A percentile compares a stretch with the other conserved stretches of the same genome.
Evolutionary conservation across 2,888 invertebrate species (phyloP).

Genomic region (Julus scandinavius): DNA sequence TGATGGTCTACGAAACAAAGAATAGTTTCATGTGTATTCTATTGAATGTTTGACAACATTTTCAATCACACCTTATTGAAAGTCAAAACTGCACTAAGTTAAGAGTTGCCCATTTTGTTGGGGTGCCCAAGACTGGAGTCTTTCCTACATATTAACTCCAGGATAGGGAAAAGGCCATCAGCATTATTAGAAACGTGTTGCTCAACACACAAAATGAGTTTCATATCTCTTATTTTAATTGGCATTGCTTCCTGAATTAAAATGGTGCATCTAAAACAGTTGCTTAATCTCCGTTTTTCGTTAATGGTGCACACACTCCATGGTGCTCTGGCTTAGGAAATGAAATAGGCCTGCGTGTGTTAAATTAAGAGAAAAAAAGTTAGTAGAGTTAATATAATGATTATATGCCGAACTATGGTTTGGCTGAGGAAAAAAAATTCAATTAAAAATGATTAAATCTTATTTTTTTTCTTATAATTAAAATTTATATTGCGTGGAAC

Average conservation of each 20-base stretch:
- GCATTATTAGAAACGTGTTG: constrained; percentile 18
- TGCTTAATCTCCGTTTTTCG: constrained; percentile 18
- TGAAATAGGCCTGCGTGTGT: constrained; percentile 7
- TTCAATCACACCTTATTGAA: too few relatives aligned
- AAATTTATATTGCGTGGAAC: constrained; percentile 18
- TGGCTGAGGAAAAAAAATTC: constrained; percentile 10
- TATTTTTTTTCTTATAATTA: neutral
- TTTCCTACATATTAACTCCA: neutral
- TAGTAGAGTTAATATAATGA: neutral
- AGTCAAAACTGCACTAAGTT: neutral
- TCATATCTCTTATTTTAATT: constrained; percentile 18
- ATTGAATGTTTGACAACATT: too few relatives aligned
- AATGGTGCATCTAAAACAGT: constrained; percentile 18
- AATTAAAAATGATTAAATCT: constrained; percentile 10
- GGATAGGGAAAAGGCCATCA: constrained; percentile 10
- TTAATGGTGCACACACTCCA: neutral
- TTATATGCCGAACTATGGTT: neutral
- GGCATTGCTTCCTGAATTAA: constrained; percentile 11
- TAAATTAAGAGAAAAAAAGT: neutral
- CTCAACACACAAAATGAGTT: neutral
- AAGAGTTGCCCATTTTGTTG: neutral
- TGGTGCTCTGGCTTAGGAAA: constrained; percentile 18
- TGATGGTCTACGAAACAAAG: too few relatives aligned
- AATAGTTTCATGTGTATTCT: too few relatives aligned
- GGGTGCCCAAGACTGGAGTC: constrained; percentile 18